Percentiles rank a stretch among this genome's conserved stretches.
phyloP scores from a whole-genome alignment of 2,888 invertebrate genomes.

The Sinelater perroti region DNA sequence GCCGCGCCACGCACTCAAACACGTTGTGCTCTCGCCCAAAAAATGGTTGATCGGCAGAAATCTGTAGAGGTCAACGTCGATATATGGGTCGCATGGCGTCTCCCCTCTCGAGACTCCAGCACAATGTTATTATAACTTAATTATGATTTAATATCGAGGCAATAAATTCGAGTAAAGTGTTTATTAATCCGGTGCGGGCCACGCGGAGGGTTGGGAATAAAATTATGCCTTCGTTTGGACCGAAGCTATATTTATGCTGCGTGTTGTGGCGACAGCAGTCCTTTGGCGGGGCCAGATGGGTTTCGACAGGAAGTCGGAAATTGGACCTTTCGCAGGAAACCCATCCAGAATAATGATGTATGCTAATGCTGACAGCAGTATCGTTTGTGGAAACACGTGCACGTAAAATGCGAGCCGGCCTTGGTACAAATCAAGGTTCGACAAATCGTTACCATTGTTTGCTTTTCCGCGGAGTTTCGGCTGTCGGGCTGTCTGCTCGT shows the following conservation, averaged over 20 bases:
- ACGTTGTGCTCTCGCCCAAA: too few relatives aligned
- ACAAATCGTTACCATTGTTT: too few relatives aligned
- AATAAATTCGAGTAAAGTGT: slow-evolving; percentile 23
- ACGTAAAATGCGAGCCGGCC: slow-evolving; percentile 5
- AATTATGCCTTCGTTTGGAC: slow-evolving; percentile 5
- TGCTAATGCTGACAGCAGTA: slow-evolving; percentile 8
- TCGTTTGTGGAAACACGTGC: slow-evolving; percentile 4
- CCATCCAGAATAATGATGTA: slow-evolving; percentile 12
- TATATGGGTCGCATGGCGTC: slow-evolving; percentile 17
- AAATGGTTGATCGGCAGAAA: too few relatives aligned
- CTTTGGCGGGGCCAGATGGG: too few relatives aligned
- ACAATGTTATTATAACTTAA: slow-evolving; percentile 19
- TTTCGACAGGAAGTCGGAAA: slow-evolving; percentile 18
- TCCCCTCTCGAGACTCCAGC: slow-evolving; percentile 17
- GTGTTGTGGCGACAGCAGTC: too few relatives aligned
- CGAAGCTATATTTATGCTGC: too few relatives aligned
- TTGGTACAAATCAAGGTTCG: slow-evolving; percentile 10
- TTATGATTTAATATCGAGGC: slow-evolving; percentile 21
- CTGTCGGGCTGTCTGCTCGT: too few relatives aligned
- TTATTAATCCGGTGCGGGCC: slow-evolving; percentile 18
- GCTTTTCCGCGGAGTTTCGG: too few relatives aligned
- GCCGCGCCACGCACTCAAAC: too few relatives aligned
- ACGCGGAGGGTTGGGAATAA: background rate
- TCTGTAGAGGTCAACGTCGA: slow-evolving; percentile 6
- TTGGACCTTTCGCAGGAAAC: slow-evolving; percentile 8